Conservation (phyloP, 2,888 invertebrate genomes). For the Chaetoderma sp. region DNA sequence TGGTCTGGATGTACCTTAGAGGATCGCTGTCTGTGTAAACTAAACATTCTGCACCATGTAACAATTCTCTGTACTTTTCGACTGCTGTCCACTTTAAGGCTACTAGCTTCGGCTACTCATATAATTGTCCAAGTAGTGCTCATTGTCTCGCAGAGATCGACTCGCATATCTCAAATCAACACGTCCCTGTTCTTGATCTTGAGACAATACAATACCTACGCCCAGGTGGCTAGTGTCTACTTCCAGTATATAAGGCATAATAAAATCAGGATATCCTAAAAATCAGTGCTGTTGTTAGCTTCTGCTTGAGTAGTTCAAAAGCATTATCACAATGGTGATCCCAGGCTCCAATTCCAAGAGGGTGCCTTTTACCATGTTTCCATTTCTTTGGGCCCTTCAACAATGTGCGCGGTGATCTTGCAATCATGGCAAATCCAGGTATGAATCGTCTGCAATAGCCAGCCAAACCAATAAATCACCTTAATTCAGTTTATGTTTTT, state of each 20-base stretch:
- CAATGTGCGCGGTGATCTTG: constrained; percentile 17
- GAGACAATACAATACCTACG: constrained; percentile 36
- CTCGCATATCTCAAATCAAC: constrained; percentile 39
- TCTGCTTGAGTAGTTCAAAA: constrained; percentile 25
- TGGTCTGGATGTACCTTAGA: constrained; percentile 23
- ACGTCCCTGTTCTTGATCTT: constrained; percentile 26
- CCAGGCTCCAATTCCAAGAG: constrained; percentile 13
- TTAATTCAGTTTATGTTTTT: constrained; percentile 10
- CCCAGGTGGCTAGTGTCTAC: constrained; percentile 33
- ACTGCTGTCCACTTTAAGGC: constrained; percentile 39
- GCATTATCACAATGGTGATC: constrained; percentile 19
- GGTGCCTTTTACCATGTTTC: constrained; percentile 8
- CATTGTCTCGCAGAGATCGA: constrained; percentile 26
- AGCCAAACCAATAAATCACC: constrained; percentile 31
- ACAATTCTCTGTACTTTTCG: constrained; percentile 31
- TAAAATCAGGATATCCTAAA: constrained; percentile 38
- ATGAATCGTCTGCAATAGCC: constrained; percentile 34
- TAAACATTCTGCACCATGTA: constrained; percentile 26
- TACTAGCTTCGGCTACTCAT: constrained; percentile 36
- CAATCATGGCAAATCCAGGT: constrained; percentile 26
- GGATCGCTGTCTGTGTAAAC: constrained; percentile 35
- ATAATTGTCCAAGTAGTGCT: constrained; percentile 35
- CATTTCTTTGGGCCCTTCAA: constrained; percentile 2
- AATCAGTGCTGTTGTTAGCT: constrained; percentile 29
- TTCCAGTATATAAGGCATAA: constrained; percentile 34